A percentile compares a stretch with the other conserved stretches of the same genome.
phyloP scores from a whole-genome alignment of 2,888 invertebrate genomes.

The Deroplatys truncata region DNA sequence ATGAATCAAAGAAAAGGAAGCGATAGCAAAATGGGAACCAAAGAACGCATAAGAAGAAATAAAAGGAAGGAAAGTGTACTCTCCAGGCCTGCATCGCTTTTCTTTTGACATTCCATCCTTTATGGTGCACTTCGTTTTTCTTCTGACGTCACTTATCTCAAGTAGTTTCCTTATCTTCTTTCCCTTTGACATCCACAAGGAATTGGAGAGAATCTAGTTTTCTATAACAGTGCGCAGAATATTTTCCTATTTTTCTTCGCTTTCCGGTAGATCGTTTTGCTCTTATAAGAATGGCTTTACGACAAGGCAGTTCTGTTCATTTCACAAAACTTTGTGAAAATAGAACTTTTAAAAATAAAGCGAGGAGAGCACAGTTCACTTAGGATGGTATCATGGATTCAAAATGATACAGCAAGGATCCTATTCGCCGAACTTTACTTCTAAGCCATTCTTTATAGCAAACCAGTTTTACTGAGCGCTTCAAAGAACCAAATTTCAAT shows the following conservation, averaged over 20 bases:
- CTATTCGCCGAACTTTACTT: too few species aligned
- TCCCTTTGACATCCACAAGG: not conserved
- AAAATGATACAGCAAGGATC: too few species aligned
- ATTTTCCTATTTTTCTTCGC: not conserved
- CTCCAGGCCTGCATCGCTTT: not conserved
- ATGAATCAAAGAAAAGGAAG: not conserved
- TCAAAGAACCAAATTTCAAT: too few species aligned
- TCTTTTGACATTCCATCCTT: not conserved
- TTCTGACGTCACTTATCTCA: not conserved
- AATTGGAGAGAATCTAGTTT: not conserved
- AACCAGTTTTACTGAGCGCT: too few species aligned
- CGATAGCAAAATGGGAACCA: not conserved
- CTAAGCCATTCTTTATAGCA: too few species aligned
- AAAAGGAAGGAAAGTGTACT: not conserved
- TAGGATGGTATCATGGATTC: too few species aligned
- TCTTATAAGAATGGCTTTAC: too few species aligned
- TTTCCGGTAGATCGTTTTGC: too few species aligned
- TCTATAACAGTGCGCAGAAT: not conserved
- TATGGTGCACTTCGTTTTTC: not conserved
- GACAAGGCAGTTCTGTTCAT: too few species aligned
- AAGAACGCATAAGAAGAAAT: not conserved
- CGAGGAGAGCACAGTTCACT: too few species aligned
- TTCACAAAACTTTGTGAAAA: too few species aligned
- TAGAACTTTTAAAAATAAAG: too few species aligned
- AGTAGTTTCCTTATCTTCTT: not conserved